Evolutionary conservation across 2,113 vertebrate genomes (phyloP), one percentile per base, ranked within the genome.

Genomic region (Melanerpes formicivorus): DNA sequence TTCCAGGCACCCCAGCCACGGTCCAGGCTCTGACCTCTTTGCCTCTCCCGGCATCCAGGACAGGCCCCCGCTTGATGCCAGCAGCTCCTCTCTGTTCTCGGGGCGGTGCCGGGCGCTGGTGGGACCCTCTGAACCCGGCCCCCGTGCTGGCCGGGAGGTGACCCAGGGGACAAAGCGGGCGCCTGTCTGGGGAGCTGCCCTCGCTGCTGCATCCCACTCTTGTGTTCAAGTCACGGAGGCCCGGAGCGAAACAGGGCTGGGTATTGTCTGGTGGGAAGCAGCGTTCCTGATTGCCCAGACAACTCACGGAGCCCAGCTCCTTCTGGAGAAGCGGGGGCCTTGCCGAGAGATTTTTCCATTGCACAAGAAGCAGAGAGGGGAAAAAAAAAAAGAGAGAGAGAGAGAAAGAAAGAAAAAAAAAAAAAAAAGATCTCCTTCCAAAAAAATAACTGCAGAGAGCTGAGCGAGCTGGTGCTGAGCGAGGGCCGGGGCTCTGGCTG

Each of bases 161-260:
- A 84, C 92, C 92, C 40, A 0, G 34, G 78, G 87, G 88, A 97
- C 95, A 96, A 96, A 91, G 84, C 54, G 1, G 32, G 73, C 18
- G 34, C 88, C 95, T 97, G 95, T 97, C 76, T 93, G 91, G 89
- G 84, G 84, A 59, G 3, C 26, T 1, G 91, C 14, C 2, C 85
- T 85, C 52, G 32, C 82, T 37, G 83, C 88, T 19, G 87, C 40
- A 16, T 80, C 88, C 84, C 6, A 6, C 69, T 93, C 93, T 93
- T 63, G 83, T 85, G 95, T 91, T 93, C 81, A 42, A 90, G 96
- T 94, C 95, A 90, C 76, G 44, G 93, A 93, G 85, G 80, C 92
- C 37, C 4, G 16, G 66, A 70, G 88, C 2, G 12, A 91, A 95
- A 95, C 93, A 95, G 93, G 89, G 80, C 84, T 40, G 77, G 69